Evolutionary conservation across 2,888 invertebrate genomes (phyloP).

Genomic region (Microctonus brassicae): DNA sequence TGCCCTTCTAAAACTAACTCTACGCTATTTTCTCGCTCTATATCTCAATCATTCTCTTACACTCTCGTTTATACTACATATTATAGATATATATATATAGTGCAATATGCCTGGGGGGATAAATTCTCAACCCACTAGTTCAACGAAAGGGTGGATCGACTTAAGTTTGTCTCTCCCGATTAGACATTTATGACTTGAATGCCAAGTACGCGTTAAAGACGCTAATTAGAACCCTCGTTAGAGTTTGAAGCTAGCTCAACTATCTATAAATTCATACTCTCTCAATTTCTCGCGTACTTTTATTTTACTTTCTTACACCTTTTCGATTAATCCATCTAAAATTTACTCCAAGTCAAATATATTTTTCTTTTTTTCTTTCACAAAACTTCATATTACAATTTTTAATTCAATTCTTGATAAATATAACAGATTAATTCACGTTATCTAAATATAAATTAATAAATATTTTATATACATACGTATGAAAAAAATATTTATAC

Average conservation of each 20-base stretch:
- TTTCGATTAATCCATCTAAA: not conserved
- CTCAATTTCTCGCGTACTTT: not conserved
- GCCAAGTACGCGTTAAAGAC: conserved; percentile 54
- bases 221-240: conserved; percentile 54
- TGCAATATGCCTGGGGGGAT: not conserved
- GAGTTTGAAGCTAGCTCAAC: conserved; percentile 32
- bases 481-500: no score
- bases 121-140: not conserved
- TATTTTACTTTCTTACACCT: conserved; percentile 8
- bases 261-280: not conserved
- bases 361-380: not conserved
- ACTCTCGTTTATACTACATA: not conserved
- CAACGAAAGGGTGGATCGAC: conserved; percentile 27
- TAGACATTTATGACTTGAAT: conserved; percentile 55
- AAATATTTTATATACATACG: no score
- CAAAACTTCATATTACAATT: no score
- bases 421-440: no score
- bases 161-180: conserved; percentile 52
- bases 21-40: conserved; percentile 19
- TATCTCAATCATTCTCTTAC: conserved; percentile 12
- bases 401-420: no score
- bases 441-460: no score
- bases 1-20: conserved; percentile 24
- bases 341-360: not conserved
- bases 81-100: not conserved